Evolutionary conservation across 2,888 invertebrate genomes (phyloP).

Genomic region (Mesoligia furuncula): DNA sequence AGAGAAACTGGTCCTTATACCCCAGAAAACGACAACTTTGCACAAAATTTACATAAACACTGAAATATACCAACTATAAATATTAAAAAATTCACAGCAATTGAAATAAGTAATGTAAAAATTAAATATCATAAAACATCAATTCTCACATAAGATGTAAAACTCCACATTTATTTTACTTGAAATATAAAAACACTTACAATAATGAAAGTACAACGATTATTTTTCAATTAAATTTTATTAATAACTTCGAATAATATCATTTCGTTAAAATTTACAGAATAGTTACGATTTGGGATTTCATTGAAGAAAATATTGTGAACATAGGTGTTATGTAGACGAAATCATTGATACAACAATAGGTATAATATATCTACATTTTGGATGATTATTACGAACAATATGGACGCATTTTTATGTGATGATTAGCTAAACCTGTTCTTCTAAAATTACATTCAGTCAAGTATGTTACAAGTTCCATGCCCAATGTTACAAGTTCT

Average conservation of each 20-base stretch:
- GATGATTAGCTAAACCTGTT: conserved; percentile 15
- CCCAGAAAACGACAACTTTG: conserved; percentile 32
- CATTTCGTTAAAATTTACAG: conserved; percentile 48
- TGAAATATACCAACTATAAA: conserved; percentile 54
- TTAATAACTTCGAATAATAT: conserved; percentile 52
- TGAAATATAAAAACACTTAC: conserved; percentile 65
- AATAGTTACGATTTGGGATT: conserved; percentile 56
- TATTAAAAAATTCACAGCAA: conserved; percentile 61
- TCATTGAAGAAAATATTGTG: conserved; percentile 53
- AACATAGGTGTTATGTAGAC: conserved; percentile 48
- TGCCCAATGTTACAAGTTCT: background rate
- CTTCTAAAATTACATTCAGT: background rate
- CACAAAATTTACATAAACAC: conserved; percentile 45
- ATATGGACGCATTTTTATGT: conserved; percentile 46
- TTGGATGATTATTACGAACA: conserved; percentile 60
- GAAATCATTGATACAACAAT: conserved; percentile 69
- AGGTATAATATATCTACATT: conserved; percentile 64
- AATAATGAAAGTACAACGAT: conserved; percentile 60
- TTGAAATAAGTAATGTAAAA: conserved; percentile 54
- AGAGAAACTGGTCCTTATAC: background rate
- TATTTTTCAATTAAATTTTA: conserved; percentile 52
- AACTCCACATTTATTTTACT: conserved; percentile 52
- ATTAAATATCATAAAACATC: conserved; percentile 44
- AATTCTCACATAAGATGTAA: conserved; percentile 58
- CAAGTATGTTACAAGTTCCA: background rate